Evolutionary conservation across 2,797 vertebrate genomes (phyloP).

Genomic region (Meda fulgida): DNA sequence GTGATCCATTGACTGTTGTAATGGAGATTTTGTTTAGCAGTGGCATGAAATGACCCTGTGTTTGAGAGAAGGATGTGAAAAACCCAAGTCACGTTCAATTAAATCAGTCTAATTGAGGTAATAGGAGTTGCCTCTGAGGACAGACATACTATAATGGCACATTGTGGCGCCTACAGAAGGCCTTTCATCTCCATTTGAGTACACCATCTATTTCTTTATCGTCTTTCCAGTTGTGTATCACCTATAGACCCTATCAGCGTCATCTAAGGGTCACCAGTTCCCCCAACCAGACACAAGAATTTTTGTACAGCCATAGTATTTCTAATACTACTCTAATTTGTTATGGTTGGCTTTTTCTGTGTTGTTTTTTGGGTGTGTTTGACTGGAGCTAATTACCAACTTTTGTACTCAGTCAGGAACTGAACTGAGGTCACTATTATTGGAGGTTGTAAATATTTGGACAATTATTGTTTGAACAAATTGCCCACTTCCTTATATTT

Average conservation of each 20-base stretch:
- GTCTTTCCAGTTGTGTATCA: conserved; percentile 6
- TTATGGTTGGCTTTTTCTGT: conserved; percentile 63
- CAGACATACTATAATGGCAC: conserved; percentile 50
- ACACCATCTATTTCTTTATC: background rate
- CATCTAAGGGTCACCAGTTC: background rate
- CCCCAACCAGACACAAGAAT: background rate
- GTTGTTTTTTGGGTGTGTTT: conserved; percentile 57
- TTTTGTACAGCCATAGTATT: conserved; percentile 47
- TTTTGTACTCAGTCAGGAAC: conserved; percentile 50
- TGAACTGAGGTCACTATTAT: conserved; percentile 40
- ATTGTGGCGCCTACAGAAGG: conserved; percentile 48
- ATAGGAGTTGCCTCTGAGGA: conserved; percentile 61
- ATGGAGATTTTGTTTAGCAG: conserved; percentile 58
- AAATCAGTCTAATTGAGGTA: conserved; percentile 64
- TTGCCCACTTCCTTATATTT: conserved; percentile 64
- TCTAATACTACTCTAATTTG: conserved; percentile 49
- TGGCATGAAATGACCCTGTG: conserved; percentile 48
- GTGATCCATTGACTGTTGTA: conserved; percentile 72
- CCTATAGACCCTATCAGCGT: background rate
- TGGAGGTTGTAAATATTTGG: conserved; percentile 66
- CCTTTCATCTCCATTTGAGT: conserved; percentile 8
- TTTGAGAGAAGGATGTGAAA: conserved; percentile 61
- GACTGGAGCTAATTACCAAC: conserved; percentile 50
- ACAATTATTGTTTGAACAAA: conserved; percentile 62
- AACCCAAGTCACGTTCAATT: conserved; percentile 63